phyloP scores from a whole-genome alignment of 2,888 invertebrate species.

The Archaeoteleia sp. region DNA sequence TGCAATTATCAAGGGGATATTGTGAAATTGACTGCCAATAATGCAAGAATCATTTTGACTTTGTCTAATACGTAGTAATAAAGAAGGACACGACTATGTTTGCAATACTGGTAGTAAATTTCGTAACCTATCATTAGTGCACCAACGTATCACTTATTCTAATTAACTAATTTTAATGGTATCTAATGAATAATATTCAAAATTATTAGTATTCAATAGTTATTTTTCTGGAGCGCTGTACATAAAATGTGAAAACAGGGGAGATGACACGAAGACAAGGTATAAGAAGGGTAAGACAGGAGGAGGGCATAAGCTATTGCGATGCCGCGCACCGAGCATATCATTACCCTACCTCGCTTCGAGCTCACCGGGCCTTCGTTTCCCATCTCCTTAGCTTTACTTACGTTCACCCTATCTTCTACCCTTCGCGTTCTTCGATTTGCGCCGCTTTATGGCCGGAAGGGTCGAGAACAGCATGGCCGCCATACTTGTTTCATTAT shows the following conservation, averaged over 20 bases:
- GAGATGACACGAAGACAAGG: constrained; percentile 13
- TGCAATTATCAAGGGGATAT: too few species aligned
- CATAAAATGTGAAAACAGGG: constrained; percentile 30
- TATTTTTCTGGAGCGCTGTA: constrained; percentile 11
- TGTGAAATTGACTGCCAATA: too few species aligned
- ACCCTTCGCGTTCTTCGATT: constrained; percentile 44
- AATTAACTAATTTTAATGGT: too few species aligned
- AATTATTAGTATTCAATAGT: constrained; percentile 18
- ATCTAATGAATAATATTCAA: constrained; percentile 24
- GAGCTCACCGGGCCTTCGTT: constrained; percentile 41
- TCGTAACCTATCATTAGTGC: too few species aligned
- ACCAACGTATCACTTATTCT: not conserved
- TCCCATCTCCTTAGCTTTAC: constrained; percentile 44
- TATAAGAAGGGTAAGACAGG: constrained; percentile 33
- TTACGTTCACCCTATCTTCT: constrained; percentile 47
- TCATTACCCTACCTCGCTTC: constrained; percentile 39
- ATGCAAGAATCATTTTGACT: too few species aligned
- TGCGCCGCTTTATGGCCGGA: constrained; percentile 50
- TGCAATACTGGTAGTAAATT: too few species aligned
- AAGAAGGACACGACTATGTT: too few species aligned
- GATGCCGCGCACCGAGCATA: constrained; percentile 44
- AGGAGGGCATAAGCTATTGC: constrained; percentile 42
- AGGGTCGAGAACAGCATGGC: constrained; percentile 48
- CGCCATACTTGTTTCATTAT: constrained; percentile 46
- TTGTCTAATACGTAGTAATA: too few species aligned